Conservation (phyloP, 2,113 vertebrate species). For the Delphinus delphis region DNA sequence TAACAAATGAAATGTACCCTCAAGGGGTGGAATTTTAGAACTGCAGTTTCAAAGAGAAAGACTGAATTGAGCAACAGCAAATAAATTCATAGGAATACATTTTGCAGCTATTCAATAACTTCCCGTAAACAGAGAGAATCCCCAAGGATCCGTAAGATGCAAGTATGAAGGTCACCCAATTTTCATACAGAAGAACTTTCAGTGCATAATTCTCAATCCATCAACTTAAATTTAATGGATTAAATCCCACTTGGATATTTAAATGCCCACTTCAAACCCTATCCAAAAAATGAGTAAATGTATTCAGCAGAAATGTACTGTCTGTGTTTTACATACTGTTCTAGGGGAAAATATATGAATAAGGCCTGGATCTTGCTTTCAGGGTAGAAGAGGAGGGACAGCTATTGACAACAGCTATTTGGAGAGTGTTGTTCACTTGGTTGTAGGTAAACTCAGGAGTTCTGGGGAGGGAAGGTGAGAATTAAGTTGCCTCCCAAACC, state of each 20-base stretch:
- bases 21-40: background rate
- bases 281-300: background rate
- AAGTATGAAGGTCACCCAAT: background rate
- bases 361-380: background rate
- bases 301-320: background rate
- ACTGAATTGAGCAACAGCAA: background rate
- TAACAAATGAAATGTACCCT: background rate
- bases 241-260: background rate
- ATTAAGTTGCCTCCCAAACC: background rate
- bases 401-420: background rate
- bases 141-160: background rate
- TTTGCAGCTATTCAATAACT: background rate
- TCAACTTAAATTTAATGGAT: background rate
- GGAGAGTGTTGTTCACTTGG: background rate
- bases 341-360: background rate
- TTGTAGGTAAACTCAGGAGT: background rate
- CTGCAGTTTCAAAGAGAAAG: background rate
- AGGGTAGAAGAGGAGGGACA: background rate
- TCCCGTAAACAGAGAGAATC: background rate
- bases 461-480: background rate
- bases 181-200: conserved; percentile 23
- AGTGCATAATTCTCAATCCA: background rate
- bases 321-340: background rate
- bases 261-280: background rate
- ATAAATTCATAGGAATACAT: background rate